phyloP scores from a whole-genome alignment of 1,140 invertebrate species.

The Hyles euphorbiae region DNA sequence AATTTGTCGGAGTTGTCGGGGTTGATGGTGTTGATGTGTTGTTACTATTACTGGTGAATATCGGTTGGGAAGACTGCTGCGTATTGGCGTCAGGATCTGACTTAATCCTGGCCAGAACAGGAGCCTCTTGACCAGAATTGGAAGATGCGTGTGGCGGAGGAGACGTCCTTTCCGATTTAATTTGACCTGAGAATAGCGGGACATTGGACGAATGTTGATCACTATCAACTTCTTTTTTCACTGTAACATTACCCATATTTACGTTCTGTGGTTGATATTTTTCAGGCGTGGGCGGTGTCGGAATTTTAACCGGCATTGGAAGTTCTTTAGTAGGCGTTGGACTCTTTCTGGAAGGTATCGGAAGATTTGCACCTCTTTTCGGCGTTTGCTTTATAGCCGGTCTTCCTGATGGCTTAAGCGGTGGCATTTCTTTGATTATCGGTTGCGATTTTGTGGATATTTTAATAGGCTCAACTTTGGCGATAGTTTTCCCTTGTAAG shows the following conservation, averaged over 20 bases:
- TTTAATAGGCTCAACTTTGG: conserved; percentile 21
- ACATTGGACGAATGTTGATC: conserved; percentile 18
- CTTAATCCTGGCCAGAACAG: conserved; percentile 51
- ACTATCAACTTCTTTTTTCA: conserved; percentile 53
- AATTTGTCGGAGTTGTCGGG: conserved; percentile 19
- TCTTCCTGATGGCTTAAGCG: conserved; percentile 30
- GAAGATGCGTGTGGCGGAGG: conserved; percentile 23
- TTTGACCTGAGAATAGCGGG: conserved; percentile 48
- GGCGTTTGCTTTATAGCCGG: conserved; percentile 61
- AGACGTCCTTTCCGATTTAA: conserved; percentile 57
- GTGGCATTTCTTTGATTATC: conserved; percentile 18
- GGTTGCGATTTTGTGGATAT: conserved; percentile 3
- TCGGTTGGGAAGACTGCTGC: conserved; percentile 15
- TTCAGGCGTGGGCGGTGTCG: conserved; percentile 28
- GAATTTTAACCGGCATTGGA: conserved; percentile 13
- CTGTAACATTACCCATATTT: conserved; percentile 41
- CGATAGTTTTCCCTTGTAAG: conserved; percentile 35
- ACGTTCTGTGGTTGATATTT: conserved; percentile 31
- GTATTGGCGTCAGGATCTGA: conserved; percentile 37
- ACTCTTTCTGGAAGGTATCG: conserved; percentile 26
- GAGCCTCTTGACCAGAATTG: conserved; percentile 36
- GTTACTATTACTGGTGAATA: conserved; percentile 9
- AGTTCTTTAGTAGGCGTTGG: conserved; percentile 12
- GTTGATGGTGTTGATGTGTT: conserved; percentile 10
- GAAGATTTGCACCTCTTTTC: conserved; percentile 44